Percentiles rank a stretch among this genome's conserved stretches.
Evolutionary conservation across 2,888 invertebrate species (phyloP).

Genomic region (Himalopsyche tibetana): DNA sequence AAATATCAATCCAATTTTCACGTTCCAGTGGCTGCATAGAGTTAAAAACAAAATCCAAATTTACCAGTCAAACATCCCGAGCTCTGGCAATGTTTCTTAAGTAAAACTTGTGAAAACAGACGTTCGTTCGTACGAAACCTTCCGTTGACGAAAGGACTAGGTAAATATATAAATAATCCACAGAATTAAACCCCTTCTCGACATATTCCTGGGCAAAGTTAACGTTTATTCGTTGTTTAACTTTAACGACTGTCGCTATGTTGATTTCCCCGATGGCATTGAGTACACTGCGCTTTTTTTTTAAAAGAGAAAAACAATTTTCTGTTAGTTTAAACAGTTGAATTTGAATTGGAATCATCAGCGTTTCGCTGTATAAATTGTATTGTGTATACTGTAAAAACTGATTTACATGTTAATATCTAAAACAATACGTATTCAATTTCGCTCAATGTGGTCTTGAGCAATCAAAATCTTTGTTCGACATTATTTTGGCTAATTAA

Average conservation of each 20-base stretch:
- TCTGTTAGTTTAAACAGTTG: too few species aligned
- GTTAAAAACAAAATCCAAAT: background rate
- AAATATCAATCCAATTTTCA: constrained; percentile 14
- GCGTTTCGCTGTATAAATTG: too few species aligned
- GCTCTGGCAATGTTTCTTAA: background rate
- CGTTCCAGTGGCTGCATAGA: background rate
- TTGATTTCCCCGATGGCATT: background rate
- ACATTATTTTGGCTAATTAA: too few species aligned
- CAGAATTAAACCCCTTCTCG: background rate
- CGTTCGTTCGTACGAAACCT: background rate
- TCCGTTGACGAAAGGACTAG: background rate
- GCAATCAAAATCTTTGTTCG: too few species aligned
- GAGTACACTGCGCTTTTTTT: background rate
- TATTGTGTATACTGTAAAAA: too few species aligned
- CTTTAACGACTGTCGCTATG: background rate
- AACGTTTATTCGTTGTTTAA: background rate
- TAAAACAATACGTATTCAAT: too few species aligned
- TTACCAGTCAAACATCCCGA: background rate
- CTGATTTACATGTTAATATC: too few species aligned
- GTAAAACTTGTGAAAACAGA: background rate
- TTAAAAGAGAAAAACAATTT: too few species aligned
- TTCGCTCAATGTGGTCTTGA: too few species aligned
- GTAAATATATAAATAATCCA: constrained; percentile 26
- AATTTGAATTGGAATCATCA: too few species aligned
- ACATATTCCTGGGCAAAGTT: background rate